Conservation (phyloP, 2,888 invertebrate species). For the Spilarctia lutea region DNA sequence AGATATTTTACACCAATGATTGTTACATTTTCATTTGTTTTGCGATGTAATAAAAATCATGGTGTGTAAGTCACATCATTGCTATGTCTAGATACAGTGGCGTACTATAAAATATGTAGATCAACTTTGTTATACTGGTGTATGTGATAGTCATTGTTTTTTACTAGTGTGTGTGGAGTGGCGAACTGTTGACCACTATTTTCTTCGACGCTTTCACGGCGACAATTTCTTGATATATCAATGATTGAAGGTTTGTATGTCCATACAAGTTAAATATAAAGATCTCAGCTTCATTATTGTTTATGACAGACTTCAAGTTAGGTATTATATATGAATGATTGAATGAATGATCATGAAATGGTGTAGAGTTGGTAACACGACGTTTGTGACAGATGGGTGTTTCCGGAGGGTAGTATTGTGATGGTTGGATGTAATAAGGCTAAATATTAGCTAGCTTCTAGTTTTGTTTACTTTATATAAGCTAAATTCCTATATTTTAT, state of each 20-base stretch:
- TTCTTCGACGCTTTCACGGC: neutral
- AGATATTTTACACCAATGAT: neutral
- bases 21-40: neutral
- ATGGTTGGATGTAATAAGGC: constrained; percentile 83
- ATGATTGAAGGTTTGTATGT: neutral
- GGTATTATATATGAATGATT: neutral
- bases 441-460: constrained; percentile 60
- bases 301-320: neutral
- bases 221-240: neutral
- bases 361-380: neutral
- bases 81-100: neutral
- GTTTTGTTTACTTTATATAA: constrained; percentile 63
- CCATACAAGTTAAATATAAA: neutral
- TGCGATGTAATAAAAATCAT: neutral
- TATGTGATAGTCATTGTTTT: neutral
- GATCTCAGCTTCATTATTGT: constrained; percentile 4
- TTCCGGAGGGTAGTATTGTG: constrained; percentile 61
- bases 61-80: neutral
- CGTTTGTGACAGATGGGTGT: constrained; percentile 40
- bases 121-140: neutral
- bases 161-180: neutral
- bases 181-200: neutral
- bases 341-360: neutral
- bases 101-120: neutral
- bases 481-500: constrained; percentile 84